These are phyloP conservation scores for Tonatia bakeri DNA, from an alignment of 2,113 vertebrate species.

Conservation along the genomic window DNA sequence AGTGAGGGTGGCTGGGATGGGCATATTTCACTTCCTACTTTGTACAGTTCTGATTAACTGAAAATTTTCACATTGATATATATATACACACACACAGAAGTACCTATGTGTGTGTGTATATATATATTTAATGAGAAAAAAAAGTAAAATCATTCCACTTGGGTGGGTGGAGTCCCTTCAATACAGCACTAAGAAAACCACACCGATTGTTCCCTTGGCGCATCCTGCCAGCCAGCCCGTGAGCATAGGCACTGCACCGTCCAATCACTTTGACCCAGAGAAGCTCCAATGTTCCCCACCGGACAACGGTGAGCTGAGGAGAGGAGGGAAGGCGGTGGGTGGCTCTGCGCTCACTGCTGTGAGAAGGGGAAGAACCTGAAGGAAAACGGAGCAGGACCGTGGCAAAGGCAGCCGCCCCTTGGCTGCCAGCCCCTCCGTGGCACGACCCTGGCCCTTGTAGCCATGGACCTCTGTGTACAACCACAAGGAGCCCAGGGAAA, in stretches of 20 bases:
- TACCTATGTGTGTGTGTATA: no score
- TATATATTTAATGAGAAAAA: background rate
- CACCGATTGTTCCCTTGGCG: no score
- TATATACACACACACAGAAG: background rate
- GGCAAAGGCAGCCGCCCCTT: accelerated
- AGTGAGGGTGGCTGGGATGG: background rate
- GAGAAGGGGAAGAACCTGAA: background rate
- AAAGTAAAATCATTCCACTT: background rate
- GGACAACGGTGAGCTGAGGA: background rate
- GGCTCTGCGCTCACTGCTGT: background rate
- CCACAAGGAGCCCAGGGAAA: background rate
- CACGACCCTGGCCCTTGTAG: accelerated
- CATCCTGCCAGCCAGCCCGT: background rate
- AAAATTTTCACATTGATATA: background rate
- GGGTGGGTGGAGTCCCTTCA: background rate
- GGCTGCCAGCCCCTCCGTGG: no score
- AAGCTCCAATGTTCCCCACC: background rate
- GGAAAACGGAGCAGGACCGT: accelerated
- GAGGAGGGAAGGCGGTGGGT: background rate
- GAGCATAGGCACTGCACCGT: background rate
- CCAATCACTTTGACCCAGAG: background rate
- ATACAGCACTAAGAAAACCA: background rate
- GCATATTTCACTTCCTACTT: background rate
- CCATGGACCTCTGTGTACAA: accelerated
- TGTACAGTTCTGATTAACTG: background rate